These are phyloP conservation scores for Choloepus didactylus DNA, from an alignment of 2,797 vertebrate genomes.

Conservation along the genomic window DNA sequence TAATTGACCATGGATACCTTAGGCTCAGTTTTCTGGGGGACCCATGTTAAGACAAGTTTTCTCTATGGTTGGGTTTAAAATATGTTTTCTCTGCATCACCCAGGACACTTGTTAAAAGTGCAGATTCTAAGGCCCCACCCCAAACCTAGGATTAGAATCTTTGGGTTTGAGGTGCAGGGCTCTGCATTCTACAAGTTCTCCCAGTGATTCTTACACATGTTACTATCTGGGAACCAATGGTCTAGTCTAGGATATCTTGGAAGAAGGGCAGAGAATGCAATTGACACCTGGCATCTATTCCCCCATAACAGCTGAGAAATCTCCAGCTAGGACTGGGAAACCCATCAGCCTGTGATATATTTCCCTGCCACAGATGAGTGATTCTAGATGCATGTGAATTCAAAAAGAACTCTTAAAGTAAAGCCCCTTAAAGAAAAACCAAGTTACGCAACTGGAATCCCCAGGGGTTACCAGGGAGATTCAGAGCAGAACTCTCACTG, in stretches of 20 bases:
- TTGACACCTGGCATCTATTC: neutral
- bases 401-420: neutral
- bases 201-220: neutral
- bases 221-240: neutral
- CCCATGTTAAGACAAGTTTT: neutral
- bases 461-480: neutral
- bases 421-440: neutral
- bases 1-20: neutral
- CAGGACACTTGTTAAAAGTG: constrained; percentile 2
- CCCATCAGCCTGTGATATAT: neutral
- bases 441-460: neutral
- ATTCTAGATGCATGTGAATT: neutral
- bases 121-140: neutral
- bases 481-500: neutral
- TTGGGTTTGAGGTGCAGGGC: neutral
- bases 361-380: neutral
- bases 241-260: neutral
- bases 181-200: neutral
- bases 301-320: neutral
- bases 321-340: neutral
- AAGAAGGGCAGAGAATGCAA: neutral
- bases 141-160: neutral
- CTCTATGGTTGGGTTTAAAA: neutral
- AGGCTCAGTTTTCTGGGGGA: neutral
- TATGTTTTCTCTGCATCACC: neutral